Evolutionary conservation across 2,113 vertebrate species (phyloP).

Genomic region (Rhynchopsitta pachyrhyncha): DNA sequence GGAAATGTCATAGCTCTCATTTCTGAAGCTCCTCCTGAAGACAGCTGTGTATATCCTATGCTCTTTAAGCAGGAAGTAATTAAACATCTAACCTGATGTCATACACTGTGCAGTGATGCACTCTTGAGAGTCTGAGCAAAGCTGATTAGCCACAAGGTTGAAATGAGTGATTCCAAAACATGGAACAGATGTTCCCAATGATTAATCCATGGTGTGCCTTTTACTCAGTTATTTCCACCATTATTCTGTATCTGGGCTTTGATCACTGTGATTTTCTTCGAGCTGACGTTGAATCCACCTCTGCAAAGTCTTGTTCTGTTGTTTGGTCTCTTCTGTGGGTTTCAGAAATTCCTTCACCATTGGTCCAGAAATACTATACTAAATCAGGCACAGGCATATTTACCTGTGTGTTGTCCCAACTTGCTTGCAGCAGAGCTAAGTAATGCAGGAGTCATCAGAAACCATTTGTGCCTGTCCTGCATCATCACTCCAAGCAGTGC

Average conservation of each 20-base stretch:
- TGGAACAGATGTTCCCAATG: not conserved
- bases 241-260: not conserved
- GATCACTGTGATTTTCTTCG: not conserved
- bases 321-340: not conserved
- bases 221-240: not conserved
- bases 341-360: not conserved
- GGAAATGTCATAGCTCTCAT: not conserved
- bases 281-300: not conserved
- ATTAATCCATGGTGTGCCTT: not conserved
- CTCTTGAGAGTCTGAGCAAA: not conserved
- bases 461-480: not conserved
- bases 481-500: not conserved
- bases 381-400: not conserved
- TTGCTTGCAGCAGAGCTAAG: not conserved
- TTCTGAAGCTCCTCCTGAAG: not conserved
- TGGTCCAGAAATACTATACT: not conserved
- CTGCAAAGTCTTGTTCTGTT: not conserved
- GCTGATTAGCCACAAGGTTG: constrained; percentile 7
- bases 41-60: not conserved
- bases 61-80: constrained; percentile 26
- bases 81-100: not conserved
- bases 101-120: not conserved
- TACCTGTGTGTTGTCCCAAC: not conserved
- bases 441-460: constrained; percentile 16
- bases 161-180: constrained; percentile 12